Base-by-base conservation (phyloP, 2,113 vertebrate genomes). In the Grammomys surdaster region DNA sequence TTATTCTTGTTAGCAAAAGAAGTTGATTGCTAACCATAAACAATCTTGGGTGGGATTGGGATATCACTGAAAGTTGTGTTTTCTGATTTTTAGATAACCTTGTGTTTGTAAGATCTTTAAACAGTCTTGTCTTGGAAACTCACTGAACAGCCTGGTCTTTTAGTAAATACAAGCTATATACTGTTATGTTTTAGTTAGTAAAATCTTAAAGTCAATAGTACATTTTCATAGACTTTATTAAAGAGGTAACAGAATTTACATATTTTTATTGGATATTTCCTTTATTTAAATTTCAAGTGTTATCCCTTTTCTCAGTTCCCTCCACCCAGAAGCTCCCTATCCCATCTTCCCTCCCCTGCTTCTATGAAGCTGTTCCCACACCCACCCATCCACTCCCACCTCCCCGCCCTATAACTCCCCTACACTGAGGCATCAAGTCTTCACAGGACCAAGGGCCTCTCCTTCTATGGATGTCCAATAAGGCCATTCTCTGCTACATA, bases 1-100 rank as follows among this genome's bases (percentile, higher is more conserved):
- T 98, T 85, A 76, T 97, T 98, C 93, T 97, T 96, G 58, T 97
- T 96, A 97, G 93, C 92, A 97, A 96, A 97, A 98, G 93, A 98
- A 98, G 98, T 98, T 97, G 98, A 98, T 99, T 97, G 98, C 97
- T 33, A 82, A 96, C 90, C 63, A 5, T 98, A 98, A 98, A 98
- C 97, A 98, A 0, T 43, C 65, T 58, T 92, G 88, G 92, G 93
- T 97, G 97, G 98, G 94, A 94, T 72, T 98, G 94, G 92, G 88
- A 95, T 97, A 72, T 91, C 86, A 24, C 86, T 97, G 43, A 78
- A 95, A 97, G 96, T 78, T 78, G 5, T 12, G 2, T 95, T 97
- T 97, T 81, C 89, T 97, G 91, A 91, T 96, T 98, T 97, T 97
- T 48, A 46, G 67, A 95, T 97, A 97, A 96, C 75, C 46, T 94